A percentile compares a stretch with the other conserved stretches of the same genome.
Evolutionary conservation across 2,113 vertebrate genomes (phyloP).

Genomic region (Galemys pyrenaicus): DNA sequence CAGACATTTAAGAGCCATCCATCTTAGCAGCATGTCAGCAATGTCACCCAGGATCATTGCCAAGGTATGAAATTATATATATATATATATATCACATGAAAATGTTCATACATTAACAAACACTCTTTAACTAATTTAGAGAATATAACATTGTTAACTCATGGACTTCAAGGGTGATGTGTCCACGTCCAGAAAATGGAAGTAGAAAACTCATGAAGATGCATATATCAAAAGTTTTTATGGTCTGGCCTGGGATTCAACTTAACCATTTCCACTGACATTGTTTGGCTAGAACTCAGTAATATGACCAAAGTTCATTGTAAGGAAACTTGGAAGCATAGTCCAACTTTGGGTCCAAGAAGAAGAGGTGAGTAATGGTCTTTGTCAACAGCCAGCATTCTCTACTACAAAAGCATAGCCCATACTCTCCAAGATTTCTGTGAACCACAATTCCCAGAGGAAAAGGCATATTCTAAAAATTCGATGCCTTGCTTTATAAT

Average conservation of each 20-base stretch:
- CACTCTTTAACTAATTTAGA: not conserved
- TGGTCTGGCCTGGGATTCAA: not conserved
- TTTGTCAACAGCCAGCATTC: not conserved
- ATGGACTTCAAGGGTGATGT: not conserved
- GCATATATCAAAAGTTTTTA: not conserved
- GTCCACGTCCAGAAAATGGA: not conserved
- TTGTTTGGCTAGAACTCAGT: not conserved
- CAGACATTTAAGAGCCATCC: not conserved
- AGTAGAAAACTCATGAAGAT: not conserved
- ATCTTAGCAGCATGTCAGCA: not conserved
- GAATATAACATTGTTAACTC: not conserved
- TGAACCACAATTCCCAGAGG: not conserved
- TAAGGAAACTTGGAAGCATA: not conserved
- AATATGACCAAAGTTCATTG: not conserved
- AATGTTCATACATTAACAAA: not conserved
- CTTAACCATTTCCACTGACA: not conserved
- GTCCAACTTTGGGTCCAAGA: not conserved
- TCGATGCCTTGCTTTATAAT: not conserved
- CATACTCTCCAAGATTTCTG: not conserved
- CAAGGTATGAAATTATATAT: not conserved
- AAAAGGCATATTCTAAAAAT: not conserved
- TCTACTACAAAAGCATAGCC: not conserved
- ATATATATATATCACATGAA: not conserved
- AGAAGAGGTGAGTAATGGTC: not conserved
- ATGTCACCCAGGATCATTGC: not conserved